Base-by-base conservation (phyloP, 2,888 invertebrate species). In the Cheilosia vernalis region DNA sequence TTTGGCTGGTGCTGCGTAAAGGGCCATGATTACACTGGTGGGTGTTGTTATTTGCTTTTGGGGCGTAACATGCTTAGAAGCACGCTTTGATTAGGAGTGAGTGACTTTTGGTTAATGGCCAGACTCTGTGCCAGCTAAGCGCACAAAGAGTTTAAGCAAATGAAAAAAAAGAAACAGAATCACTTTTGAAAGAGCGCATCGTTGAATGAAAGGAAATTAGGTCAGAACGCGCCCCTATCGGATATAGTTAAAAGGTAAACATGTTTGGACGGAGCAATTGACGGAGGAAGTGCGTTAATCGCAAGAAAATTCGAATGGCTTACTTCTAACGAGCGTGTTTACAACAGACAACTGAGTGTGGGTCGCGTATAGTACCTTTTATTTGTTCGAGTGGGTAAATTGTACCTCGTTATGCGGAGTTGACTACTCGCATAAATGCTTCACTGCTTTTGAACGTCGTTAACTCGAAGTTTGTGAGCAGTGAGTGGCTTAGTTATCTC, bases 41-140 rank as follows among this genome's bases (percentile, higher is more conserved):
- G 79, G 73, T 73, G 74, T 74, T 79, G 72, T 84, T 79, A 74
- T 79, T 84, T 84, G 40, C 47, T 70, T 84, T 78, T 79, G 7
- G 37, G 69, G n/a, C 55, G 69, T 69, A 37, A 58, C 27, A 47
- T 58, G 51, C 74, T 74, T 66, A 42, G 19, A 30, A 47, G 44
- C 37, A 64, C 56, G 73, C 37, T 58, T 73, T 47, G 13, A 61
- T 49, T 56, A 0, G 30, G 51, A 73, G 66, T 78, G 74, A 84
- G 60, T 66, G 60, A 64, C 74, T 74, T 70, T 74, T 15, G 33
- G 80, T 69, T 79, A 74, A 80, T 63, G 67, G 66, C 37, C 19
- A 69, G 56, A 55, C 70, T 80, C 51, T 70, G 64, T 80, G 33
- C 58, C 21, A 47, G 73, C 73, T 69, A 73, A 78, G 40, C 56